phyloP scores from a whole-genome alignment of 2,113 vertebrate species.

The Apus apus region DNA sequence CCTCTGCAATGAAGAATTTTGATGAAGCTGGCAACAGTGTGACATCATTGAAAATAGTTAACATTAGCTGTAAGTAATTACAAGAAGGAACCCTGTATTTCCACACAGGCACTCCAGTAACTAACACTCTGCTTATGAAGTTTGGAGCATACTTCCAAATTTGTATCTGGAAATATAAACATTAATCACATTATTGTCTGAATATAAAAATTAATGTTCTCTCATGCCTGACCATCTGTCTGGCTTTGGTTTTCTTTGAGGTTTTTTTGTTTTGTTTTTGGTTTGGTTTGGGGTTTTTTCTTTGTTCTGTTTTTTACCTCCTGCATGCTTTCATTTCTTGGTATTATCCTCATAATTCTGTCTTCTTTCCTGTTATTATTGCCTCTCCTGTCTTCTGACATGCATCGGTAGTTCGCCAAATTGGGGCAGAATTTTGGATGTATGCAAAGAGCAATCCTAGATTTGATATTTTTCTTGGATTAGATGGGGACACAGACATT shows the following conservation, averaged over 20 bases:
- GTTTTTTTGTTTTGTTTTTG: background rate
- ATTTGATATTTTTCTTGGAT: background rate
- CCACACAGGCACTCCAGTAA: background rate
- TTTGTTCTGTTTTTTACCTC: background rate
- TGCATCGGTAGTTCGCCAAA: background rate
- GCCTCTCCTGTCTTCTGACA: background rate
- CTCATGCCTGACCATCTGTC: background rate
- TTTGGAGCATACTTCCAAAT: background rate
- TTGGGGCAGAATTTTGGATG: background rate
- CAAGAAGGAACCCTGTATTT: background rate
- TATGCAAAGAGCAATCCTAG: background rate
- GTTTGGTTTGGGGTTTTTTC: background rate
- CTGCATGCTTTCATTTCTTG: background rate
- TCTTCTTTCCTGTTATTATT: background rate
- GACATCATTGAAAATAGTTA: background rate
- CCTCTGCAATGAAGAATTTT: background rate
- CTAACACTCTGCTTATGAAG: background rate
- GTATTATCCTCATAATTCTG: background rate
- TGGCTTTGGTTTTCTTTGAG: background rate
- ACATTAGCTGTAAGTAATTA: background rate
- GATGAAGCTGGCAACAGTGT: background rate
- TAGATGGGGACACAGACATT: rapidly evolving
- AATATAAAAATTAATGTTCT: background rate
- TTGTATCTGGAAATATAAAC: background rate
- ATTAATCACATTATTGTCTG: background rate